These are phyloP conservation scores for Acyrthosiphon pisum DNA, from an alignment of 1,140 invertebrate species.

Conservation along the genomic window DNA sequence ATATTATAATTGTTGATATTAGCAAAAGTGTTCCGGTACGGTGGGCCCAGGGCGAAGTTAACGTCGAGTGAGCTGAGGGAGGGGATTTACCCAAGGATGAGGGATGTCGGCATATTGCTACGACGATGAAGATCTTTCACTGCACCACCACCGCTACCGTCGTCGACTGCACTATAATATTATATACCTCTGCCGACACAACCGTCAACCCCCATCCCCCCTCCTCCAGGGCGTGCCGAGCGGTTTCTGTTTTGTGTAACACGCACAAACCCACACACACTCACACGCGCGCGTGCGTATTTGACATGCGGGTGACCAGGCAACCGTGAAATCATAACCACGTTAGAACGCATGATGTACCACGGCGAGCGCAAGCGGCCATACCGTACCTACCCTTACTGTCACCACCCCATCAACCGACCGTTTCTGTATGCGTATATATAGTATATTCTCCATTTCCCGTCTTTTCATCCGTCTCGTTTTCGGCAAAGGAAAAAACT, in stretches of 20 bases:
- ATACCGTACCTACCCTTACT: background rate
- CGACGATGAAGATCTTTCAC: background rate
- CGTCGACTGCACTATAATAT: background rate
- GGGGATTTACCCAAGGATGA: background rate
- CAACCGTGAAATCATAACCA: slow-evolving; percentile 56
- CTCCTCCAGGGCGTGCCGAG: background rate
- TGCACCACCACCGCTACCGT: background rate
- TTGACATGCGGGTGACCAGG: slow-evolving; percentile 2
- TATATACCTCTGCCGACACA: background rate
- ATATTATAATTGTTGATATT: slow-evolving; percentile 11
- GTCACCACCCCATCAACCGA: background rate
- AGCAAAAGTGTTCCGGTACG: background rate
- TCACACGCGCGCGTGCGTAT: background rate
- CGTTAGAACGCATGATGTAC: slow-evolving; percentile 51
- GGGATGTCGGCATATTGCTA: background rate
- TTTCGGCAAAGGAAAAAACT: background rate
- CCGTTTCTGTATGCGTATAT: background rate
- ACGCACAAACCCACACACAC: background rate
- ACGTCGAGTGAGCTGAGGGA: background rate
- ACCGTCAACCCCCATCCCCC: background rate
- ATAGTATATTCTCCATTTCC: background rate
- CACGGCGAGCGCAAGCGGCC: background rate
- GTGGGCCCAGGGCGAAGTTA: background rate
- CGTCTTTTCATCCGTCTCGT: background rate
- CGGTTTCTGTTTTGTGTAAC: slow-evolving; percentile 13